A percentile compares a stretch with the other conserved stretches of the same genome.
phyloP scores from a whole-genome alignment of 1,140 invertebrate genomes.

The Andricus grossulariae region DNA sequence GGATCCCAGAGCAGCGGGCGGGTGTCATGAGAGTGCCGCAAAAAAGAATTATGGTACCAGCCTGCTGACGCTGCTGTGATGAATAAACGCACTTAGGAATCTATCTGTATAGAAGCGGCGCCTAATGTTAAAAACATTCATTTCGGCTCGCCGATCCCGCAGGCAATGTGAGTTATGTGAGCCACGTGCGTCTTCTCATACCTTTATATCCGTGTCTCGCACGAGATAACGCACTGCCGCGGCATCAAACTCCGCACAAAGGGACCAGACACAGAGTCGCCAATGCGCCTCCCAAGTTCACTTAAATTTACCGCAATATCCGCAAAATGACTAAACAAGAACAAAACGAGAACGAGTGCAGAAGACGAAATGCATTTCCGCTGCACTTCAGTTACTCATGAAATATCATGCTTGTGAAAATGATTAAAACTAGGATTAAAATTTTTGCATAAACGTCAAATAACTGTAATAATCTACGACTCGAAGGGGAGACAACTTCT shows the following conservation, averaged over 20 bases:
- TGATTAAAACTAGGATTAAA: too few relatives aligned
- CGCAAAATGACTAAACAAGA: not conserved
- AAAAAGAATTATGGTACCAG: constrained; percentile 26
- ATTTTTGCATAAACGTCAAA: too few relatives aligned
- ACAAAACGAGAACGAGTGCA: not conserved
- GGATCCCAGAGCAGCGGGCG: not conserved
- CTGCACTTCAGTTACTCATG: too few relatives aligned
- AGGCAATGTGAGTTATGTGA: constrained; percentile 65
- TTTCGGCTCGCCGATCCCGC: constrained; percentile 45
- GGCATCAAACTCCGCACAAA: constrained; percentile 38
- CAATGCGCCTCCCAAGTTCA: constrained; percentile 35
- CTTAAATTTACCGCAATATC: constrained; percentile 25
- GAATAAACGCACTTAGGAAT: constrained; percentile 54
- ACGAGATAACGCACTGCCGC: constrained; percentile 44
- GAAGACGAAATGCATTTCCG: too few relatives aligned
- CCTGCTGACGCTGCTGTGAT: constrained; percentile 24
- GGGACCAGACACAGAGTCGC: constrained; percentile 48
- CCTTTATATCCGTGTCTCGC: constrained; percentile 62
- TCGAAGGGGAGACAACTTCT: too few relatives aligned
- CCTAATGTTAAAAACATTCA: constrained; percentile 45
- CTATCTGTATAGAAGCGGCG: constrained; percentile 41
- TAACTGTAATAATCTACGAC: too few relatives aligned
- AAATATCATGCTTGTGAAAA: too few relatives aligned
- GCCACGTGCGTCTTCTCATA: constrained; percentile 73
- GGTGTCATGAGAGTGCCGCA: constrained; percentile 6